phyloP scores from a whole-genome alignment of 1,140 invertebrate species.

The Neodiprion virginianus region DNA sequence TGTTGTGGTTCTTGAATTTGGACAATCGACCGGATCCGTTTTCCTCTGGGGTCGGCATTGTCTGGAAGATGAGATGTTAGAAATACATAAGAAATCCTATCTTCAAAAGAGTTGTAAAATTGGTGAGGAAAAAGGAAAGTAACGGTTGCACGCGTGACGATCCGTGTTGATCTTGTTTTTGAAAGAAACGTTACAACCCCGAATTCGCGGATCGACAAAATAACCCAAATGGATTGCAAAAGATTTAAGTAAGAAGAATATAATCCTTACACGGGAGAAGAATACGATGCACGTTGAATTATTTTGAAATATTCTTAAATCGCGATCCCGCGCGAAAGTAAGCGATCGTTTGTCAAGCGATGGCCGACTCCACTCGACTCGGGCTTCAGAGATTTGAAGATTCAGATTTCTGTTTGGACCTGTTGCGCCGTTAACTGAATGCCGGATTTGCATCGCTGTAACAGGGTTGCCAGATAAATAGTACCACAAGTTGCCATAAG shows the following conservation, averaged over 20 bases:
- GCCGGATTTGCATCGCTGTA: no score
- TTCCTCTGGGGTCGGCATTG: slow-evolving; percentile 40
- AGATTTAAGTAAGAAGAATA: no score
- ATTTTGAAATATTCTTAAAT: neutral
- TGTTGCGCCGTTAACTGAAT: neutral
- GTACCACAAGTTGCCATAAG: no score
- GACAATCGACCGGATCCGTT: slow-evolving; percentile 31
- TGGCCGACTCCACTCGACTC: neutral
- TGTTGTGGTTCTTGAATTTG: slow-evolving; percentile 42
- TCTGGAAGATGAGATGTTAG: neutral
- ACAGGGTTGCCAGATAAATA: no score
- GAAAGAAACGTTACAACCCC: no score
- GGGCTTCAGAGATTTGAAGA: neutral
- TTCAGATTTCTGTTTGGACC: neutral
- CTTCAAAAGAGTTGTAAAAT: no score
- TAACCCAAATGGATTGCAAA: no score
- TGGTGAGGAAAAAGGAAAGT: no score
- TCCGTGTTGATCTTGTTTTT: no score
- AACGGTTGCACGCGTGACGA: no score
- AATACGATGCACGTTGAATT: neutral
- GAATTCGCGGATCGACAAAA: no score
- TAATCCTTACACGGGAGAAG: neutral
- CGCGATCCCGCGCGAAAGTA: neutral
- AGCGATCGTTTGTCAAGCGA: neutral
- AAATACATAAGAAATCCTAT: neutral